Evolutionary conservation across 1,140 invertebrate genomes (phyloP).

Genomic region (Sycophila sp.): DNA sequence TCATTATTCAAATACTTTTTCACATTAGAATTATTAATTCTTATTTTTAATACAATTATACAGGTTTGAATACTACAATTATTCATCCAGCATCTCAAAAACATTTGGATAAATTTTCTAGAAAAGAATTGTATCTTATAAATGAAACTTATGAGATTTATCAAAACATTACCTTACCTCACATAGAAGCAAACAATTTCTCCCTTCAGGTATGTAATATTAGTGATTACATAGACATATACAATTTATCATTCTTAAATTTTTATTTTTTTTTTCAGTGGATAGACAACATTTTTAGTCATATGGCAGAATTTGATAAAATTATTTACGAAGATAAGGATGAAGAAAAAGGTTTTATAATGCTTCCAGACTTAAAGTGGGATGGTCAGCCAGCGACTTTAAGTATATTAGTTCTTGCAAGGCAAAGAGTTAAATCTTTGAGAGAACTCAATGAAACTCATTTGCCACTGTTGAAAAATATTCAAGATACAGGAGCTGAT

Average conservation of each 20-base stretch:
- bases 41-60: neutral
- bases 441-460: slow-evolving; percentile 83
- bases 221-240: slow-evolving; percentile 27
- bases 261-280: slow-evolving; percentile 75
- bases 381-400: slow-evolving; percentile 81
- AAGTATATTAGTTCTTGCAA: slow-evolving; percentile 85
- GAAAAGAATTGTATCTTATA: slow-evolving; percentile 78
- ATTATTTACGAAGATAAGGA: slow-evolving; percentile 86
- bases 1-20: too few relatives aligned
- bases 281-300: slow-evolving; percentile 95
- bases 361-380: slow-evolving; percentile 96
- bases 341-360: slow-evolving; percentile 83
- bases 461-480: slow-evolving; percentile 85
- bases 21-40: too few relatives aligned
- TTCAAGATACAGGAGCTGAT: slow-evolving; percentile 76
- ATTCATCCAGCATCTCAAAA: slow-evolving; percentile 93
- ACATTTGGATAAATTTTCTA: slow-evolving; percentile 87
- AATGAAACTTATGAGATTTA: slow-evolving; percentile 89
- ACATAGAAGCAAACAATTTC: slow-evolving; percentile 77
- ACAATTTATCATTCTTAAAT: too few relatives aligned
- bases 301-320: slow-evolving; percentile 87
- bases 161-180: slow-evolving; percentile 79
- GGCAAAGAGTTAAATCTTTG: slow-evolving; percentile 81
- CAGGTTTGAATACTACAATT: slow-evolving; percentile 84
- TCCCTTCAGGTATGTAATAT: slow-evolving; percentile 82